Evolutionary conservation across 2,888 invertebrate species (phyloP), one percentile per base, ranked within the genome.

Genomic region (Byasa hedistus): DNA sequence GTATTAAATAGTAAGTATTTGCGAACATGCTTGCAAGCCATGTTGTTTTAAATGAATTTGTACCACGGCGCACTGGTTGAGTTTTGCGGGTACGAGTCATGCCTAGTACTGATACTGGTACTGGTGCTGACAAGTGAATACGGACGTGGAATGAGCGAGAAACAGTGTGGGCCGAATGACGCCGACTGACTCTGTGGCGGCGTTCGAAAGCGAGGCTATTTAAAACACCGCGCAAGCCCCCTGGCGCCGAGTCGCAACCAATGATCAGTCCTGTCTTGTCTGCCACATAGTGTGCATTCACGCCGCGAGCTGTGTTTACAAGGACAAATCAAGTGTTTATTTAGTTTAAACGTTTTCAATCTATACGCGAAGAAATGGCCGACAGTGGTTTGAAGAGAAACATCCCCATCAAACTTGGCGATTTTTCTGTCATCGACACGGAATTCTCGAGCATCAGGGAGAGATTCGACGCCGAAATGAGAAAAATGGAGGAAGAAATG

Each of bases 401-500:
- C 93, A 97, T 97, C 92, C 98, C 98, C 81, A 97, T 98, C 92
- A 96, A 96, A 92, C 93, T 97, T 89, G 96, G 97, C 78, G 98
- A 98, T 90, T 97, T 97, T 93, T 97, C 97, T 92, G 97, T 98
- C 85, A 96, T 98, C 92, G 98, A 98, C 91, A 96, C 96, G 75
- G 98, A 98, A 92, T 98, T 98, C 93, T 96, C 97, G 83, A 98
- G 96, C 92, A 98, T 99, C 86, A 94, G 98, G 81, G 98, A 98
- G 87, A 94, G 97, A 76, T 98, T 98, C 89, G 98, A 98, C 89
- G 95, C 96, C 72, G 98, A 99, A 94, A 98, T 99, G 98, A 94
- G 96, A 81, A 97, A 98, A 92, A 98, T 99, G 97, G 98, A 99
- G 93, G 98, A 98, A 81, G 98, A 98, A 93, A 98, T 98, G 98